These are phyloP conservation scores for Lucilia sericata DNA, from an alignment of 1,140 invertebrate genomes.

Conservation along the genomic window DNA sequence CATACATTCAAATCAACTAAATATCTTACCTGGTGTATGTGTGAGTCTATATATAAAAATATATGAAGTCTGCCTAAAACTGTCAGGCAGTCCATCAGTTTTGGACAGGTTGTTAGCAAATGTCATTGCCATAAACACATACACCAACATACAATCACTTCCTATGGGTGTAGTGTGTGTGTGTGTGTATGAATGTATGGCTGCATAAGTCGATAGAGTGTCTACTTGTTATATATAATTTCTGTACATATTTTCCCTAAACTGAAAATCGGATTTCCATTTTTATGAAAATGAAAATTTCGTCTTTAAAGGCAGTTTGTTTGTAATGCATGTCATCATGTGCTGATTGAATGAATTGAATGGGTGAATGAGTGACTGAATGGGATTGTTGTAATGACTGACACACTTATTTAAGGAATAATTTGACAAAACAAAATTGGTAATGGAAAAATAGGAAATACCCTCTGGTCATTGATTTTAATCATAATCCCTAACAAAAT, in stretches of 20 bases:
- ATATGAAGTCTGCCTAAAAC: not conserved
- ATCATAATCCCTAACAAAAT: constrained; percentile 6
- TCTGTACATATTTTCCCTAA: constrained; percentile 11
- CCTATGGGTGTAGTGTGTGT: not conserved
- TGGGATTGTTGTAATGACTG: not conserved
- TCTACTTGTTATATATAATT: not conserved
- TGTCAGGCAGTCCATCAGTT: constrained; percentile 32
- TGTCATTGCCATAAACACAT: constrained; percentile 16
- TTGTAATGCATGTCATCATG: constrained; percentile 19
- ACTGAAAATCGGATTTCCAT: constrained; percentile 38
- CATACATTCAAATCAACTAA: not conserved
- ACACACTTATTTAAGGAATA: constrained; percentile 35
- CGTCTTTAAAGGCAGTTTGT: constrained; percentile 27
- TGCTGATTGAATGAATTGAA: constrained; percentile 27
- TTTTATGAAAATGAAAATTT: constrained; percentile 28
- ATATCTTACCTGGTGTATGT: constrained; percentile 5
- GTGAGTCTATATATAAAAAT: not conserved
- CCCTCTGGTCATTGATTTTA: not conserved
- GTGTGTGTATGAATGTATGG: not conserved
- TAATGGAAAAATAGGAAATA: not conserved
- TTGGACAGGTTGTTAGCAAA: constrained; percentile 37
- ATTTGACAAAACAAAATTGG: not conserved
- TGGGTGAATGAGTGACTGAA: not conserved
- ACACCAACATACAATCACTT: not conserved
- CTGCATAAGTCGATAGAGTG: constrained; percentile 31